A percentile compares a stretch with the other conserved stretches of the same genome.
Conservation (phyloP, 2,113 vertebrate genomes). For the Tautogolabrus adspersus region DNA sequence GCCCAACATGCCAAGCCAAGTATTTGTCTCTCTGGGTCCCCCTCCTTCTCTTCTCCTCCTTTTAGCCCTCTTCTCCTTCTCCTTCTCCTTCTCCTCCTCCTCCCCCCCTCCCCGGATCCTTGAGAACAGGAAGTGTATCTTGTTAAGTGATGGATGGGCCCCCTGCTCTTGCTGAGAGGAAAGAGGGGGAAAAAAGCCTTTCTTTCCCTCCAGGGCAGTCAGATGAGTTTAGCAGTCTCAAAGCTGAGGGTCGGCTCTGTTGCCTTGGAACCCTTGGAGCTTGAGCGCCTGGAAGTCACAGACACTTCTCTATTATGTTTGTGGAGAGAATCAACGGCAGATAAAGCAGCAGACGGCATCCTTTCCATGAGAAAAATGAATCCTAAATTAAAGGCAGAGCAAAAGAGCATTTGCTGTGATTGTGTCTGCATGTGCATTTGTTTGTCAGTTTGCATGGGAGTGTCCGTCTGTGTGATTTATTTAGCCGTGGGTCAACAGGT, state of each 20-base stretch:
- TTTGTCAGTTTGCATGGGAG: slow-evolving; percentile 39
- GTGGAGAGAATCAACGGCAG: slow-evolving; percentile 46
- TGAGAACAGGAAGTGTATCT: slow-evolving; percentile 94
- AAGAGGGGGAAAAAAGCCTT: slow-evolving; percentile 77
- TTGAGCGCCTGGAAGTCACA: slow-evolving; percentile 52
- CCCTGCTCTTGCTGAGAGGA: slow-evolving; percentile 83
- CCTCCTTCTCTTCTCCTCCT: slow-evolving; percentile 62
- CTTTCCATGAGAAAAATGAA: slow-evolving; percentile 13
- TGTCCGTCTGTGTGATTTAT: slow-evolving; percentile 47
- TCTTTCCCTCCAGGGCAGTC: slow-evolving; percentile 79
- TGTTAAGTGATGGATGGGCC: slow-evolving; percentile 90
- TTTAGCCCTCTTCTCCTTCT: too few species aligned
- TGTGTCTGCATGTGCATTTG: slow-evolving; percentile 1
- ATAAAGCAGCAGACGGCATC: slow-evolving; percentile 42
- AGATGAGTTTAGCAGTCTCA: slow-evolving; percentile 83
- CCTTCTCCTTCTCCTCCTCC: slow-evolving; percentile 67
- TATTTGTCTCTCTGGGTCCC: slow-evolving; percentile 90
- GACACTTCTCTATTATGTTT: slow-evolving; percentile 43
- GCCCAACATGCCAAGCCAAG: slow-evolving; percentile 87
- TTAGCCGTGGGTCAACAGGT: slow-evolving; percentile 74
- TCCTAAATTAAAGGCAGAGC: not conserved
- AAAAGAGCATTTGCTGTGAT: not conserved
- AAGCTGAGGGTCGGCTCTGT: slow-evolving; percentile 66
- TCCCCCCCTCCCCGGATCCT: slow-evolving; percentile 78
- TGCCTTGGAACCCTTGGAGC: slow-evolving; percentile 62